Evolutionary conservation across 2,113 vertebrate species (phyloP).

Genomic region (Porphyrio hochstetteri): DNA sequence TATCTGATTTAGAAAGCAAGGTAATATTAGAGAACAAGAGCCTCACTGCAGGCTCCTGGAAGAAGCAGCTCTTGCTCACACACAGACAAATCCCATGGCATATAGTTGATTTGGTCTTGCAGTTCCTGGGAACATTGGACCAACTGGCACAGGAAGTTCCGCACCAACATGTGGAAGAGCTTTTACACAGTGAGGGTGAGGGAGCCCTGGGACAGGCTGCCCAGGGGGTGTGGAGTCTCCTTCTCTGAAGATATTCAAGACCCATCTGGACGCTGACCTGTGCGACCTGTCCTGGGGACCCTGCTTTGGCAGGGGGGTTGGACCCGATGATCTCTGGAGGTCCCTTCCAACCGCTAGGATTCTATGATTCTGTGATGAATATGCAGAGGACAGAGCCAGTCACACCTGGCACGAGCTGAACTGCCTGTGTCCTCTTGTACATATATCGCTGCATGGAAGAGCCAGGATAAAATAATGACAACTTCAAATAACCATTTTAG

Average conservation of each 20-base stretch:
- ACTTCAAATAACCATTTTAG: not conserved
- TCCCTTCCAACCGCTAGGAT: no score
- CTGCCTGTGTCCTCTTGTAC: not conserved
- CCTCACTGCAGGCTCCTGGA: not conserved
- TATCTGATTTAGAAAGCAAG: not conserved
- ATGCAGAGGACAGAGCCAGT: not conserved
- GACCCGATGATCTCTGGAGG: no score
- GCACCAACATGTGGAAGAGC: no score
- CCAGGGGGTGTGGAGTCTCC: no score
- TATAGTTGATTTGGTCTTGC: not conserved
- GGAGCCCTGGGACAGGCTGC: no score
- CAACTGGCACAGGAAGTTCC: no score
- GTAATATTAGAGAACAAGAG: not conserved
- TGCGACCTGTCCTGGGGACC: no score
- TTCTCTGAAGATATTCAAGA: no score
- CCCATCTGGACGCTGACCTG: no score
- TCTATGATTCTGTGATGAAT: no score
- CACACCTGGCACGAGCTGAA: not conserved
- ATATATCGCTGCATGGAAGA: not conserved
- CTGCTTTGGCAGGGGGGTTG: no score
- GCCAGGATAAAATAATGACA: not conserved
- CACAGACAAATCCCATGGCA: not conserved
- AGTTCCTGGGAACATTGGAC: not conserved
- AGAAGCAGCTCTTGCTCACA: not conserved
- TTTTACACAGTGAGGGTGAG: no score